Evolutionary conservation across 2,888 invertebrate genomes (phyloP).

Genomic region (Chromoteleia sp.): DNA sequence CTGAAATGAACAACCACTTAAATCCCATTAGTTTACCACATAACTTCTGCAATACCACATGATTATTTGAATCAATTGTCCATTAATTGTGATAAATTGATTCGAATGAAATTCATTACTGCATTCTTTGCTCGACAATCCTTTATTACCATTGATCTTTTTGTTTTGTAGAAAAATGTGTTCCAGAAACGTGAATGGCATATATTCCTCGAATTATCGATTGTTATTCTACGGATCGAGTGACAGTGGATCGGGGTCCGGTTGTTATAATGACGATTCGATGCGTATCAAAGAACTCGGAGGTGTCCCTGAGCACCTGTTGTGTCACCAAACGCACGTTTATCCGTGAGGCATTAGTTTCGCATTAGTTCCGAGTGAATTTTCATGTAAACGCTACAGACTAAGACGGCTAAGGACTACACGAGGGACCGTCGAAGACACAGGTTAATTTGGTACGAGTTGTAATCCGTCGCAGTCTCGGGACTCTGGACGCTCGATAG

Average conservation of each 20-base stretch:
- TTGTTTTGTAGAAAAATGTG: background rate
- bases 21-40: conserved; percentile 12
- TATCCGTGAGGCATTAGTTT: conserved; percentile 76
- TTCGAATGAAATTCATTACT: conserved; percentile 22
- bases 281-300: conserved; percentile 43
- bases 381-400: conserved; percentile 79
- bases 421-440: conserved; percentile 73
- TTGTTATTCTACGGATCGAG: conserved; percentile 14
- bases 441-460: conserved; percentile 83
- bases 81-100: conserved; percentile 17
- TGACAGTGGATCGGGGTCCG: conserved; percentile 15
- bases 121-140: background rate
- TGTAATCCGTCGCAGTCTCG: conserved; percentile 81
- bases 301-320: conserved; percentile 75
- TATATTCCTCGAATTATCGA: background rate
- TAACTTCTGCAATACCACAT: conserved; percentile 9
- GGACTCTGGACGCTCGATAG: conserved; percentile 75
- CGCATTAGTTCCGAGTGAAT: conserved; percentile 82
- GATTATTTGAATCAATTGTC: conserved; percentile 20
- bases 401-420: conserved; percentile 55
- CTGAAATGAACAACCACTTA: background rate
- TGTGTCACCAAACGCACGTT: conserved; percentile 74
- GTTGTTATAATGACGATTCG: conserved; percentile 33
- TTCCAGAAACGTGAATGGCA: too few species aligned
- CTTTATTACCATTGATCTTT: background rate